Evolutionary conservation across 2,888 invertebrate genomes (phyloP).

Genomic region (Cancer borealis): DNA sequence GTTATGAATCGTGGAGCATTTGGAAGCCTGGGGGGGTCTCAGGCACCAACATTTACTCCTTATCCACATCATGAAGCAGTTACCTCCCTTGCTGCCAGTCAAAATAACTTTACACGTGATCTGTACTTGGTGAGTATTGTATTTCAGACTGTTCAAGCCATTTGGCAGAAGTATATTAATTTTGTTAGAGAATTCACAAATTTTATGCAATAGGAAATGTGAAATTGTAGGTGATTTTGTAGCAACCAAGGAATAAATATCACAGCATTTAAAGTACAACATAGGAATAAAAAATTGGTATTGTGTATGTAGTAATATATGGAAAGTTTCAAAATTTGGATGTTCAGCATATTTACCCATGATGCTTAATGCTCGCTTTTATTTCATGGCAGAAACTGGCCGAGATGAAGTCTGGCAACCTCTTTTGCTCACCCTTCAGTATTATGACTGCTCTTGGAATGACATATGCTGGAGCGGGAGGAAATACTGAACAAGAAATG

Average conservation of each 20-base stretch:
- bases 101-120: conserved; percentile 62
- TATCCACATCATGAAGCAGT: conserved; percentile 52
- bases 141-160: not conserved
- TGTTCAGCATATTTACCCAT: not conserved
- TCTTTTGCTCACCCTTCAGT: conserved; percentile 94
- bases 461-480: conserved; percentile 88
- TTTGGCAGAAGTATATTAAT: not conserved
- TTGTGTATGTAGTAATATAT: not conserved
- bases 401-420: conserved; percentile 81
- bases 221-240: not conserved
- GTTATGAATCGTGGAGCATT: conserved; percentile 2
- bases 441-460: conserved; percentile 89
- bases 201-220: not conserved
- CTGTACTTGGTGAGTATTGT: conserved; percentile 60
- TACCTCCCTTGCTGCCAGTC: conserved; percentile 48
- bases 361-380: not conserved
- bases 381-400: conserved; percentile 55
- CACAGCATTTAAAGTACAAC: not conserved
- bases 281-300: not conserved
- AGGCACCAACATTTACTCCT: not conserved
- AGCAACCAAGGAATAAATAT: not conserved
- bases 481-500: conserved; percentile 85
- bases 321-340: not conserved
- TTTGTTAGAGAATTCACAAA: not conserved
- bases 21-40: not conserved